phyloP scores from a whole-genome alignment of 2,113 vertebrate genomes.

The Abramis brama region DNA sequence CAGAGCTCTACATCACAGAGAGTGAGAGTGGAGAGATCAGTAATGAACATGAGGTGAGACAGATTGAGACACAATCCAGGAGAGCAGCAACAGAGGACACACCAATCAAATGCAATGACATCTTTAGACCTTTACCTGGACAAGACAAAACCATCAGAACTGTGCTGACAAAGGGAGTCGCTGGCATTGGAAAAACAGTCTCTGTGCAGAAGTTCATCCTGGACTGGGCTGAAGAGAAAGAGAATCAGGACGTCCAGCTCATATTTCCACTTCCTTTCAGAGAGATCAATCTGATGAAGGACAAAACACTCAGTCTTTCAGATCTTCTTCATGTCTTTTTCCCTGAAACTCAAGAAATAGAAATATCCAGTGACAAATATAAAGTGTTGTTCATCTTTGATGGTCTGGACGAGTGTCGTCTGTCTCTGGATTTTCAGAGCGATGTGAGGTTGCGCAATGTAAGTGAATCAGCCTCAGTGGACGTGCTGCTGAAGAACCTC shows the following conservation, averaged over 20 bases:
- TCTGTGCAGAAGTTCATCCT: not conserved
- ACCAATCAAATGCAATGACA: not conserved
- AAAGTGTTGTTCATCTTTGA: not conserved
- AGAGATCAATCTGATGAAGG: not conserved
- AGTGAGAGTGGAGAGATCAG: not conserved
- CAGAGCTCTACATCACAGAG: slow-evolving; percentile 49
- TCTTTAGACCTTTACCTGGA: slow-evolving; percentile 10
- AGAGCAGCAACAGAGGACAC: slow-evolving; percentile 1
- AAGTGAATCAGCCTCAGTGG: too few relatives aligned
- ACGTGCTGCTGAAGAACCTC: too few relatives aligned
- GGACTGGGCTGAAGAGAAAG: slow-evolving; percentile 3
- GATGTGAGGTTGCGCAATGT: too few relatives aligned
- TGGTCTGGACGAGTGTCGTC: not conserved
- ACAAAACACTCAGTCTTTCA: not conserved
- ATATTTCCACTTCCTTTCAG: slow-evolving; percentile 3
- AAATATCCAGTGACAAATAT: not conserved
- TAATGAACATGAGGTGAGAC: slow-evolving; percentile 40
- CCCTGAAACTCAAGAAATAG: not conserved
- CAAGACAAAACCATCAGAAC: not conserved
- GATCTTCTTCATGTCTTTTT: not conserved
- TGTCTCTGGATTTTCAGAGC: too few relatives aligned
- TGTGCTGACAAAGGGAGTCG: slow-evolving; percentile 1
- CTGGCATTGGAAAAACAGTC: slow-evolving; percentile 9
- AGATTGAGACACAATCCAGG: slow-evolving; percentile 33
- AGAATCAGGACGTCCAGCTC: not conserved